Percentiles rank a stretch among this genome's conserved stretches.
Evolutionary conservation across 2,797 vertebrate species (phyloP).

Genomic region (Halcyon badia): DNA sequence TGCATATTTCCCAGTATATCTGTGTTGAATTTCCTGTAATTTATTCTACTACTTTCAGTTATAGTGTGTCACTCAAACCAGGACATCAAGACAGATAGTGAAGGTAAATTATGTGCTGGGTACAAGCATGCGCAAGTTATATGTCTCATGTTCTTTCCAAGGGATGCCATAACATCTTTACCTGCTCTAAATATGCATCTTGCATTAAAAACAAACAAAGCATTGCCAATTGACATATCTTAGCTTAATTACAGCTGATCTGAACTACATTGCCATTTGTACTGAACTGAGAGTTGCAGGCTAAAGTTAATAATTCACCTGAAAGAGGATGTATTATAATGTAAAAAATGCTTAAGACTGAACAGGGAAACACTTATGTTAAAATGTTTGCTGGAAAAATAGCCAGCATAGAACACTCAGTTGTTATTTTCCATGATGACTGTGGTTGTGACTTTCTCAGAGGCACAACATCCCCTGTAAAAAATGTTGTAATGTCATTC

Average conservation of each 20-base stretch:
- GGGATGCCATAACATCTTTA: not conserved
- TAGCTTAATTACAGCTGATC: not conserved
- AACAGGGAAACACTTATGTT: not conserved
- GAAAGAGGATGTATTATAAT: not conserved
- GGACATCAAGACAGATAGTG: not conserved
- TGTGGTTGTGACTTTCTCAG: not conserved
- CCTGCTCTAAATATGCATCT: not conserved
- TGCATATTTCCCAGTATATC: not conserved
- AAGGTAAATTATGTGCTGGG: not conserved
- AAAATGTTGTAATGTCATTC: not conserved
- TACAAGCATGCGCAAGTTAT: not conserved
- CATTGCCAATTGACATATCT: not conserved
- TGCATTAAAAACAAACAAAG: not conserved
- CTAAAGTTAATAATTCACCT: not conserved
- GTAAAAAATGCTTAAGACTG: not conserved
- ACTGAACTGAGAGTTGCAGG: not conserved
- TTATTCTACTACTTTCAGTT: not conserved
- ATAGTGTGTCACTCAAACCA: not conserved
- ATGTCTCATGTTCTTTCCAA: not conserved
- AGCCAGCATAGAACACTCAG: not conserved
- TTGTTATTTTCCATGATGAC: not conserved
- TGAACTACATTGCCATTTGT: not conserved
- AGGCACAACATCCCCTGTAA: not conserved
- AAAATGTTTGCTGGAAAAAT: not conserved
- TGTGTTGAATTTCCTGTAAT: not conserved